Percentiles rank a stretch among this genome's conserved stretches.
These are phyloP conservation scores for Diadromus collaris DNA, from an alignment of 2,888 invertebrate species.

Conservation along the genomic window DNA sequence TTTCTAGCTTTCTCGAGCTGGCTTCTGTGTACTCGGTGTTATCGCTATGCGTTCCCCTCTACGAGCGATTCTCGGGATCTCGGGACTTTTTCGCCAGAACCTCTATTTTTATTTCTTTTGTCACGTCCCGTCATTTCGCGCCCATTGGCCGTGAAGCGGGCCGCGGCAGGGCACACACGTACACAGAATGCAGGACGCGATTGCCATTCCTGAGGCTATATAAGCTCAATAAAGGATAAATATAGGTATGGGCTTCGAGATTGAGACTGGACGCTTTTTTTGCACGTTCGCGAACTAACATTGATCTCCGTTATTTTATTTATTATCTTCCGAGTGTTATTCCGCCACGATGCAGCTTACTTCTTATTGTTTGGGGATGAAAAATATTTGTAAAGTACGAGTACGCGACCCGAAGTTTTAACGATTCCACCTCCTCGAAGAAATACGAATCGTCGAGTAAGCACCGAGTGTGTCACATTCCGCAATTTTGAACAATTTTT, in stretches of 20 bases:
- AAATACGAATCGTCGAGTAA: conserved; percentile 40
- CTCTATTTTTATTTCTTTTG: conserved; percentile 48
- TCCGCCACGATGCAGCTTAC: neutral
- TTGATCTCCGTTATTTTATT: conserved; percentile 17
- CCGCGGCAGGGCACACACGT: neutral
- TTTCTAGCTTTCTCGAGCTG: conserved; percentile 55
- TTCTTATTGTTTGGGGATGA: conserved; percentile 4
- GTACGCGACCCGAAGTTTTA: conserved; percentile 27
- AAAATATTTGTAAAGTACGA: conserved; percentile 22
- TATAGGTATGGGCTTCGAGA: conserved; percentile 29
- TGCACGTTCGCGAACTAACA: conserved; percentile 1
- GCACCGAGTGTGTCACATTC: conserved; percentile 10
- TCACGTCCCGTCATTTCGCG: conserved; percentile 48
- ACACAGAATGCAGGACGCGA: conserved; percentile 17
- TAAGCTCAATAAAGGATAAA: conserved; percentile 44
- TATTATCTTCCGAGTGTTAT: neutral
- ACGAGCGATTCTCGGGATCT: conserved; percentile 21
- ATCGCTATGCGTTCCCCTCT: conserved; percentile 1
- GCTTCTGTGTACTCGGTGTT: neutral
- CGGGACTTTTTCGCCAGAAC: conserved; percentile 17
- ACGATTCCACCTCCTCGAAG: neutral
- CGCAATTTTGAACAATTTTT: conserved; percentile 48
- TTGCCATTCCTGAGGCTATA: conserved; percentile 13
- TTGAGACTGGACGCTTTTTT: neutral
- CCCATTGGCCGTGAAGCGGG: conserved; percentile 23